Conservation (phyloP, 2,888 invertebrate genomes). For the Podotricha telesiphe region DNA sequence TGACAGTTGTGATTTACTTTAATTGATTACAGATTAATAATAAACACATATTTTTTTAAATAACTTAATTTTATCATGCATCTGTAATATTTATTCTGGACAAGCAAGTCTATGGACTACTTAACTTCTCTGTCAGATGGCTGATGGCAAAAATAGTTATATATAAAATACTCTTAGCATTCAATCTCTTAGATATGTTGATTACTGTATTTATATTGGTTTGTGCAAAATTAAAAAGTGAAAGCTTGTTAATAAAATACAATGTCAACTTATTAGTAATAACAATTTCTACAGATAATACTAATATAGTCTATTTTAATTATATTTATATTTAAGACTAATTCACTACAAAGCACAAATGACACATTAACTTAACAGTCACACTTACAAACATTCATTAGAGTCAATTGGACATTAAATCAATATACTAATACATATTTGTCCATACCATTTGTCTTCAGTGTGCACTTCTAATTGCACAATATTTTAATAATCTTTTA, state of each 20-base stretch:
- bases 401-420: neutral
- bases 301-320: conserved; percentile 1
- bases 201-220: conserved; percentile 2
- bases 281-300: conserved; percentile 3
- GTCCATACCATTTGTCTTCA: neutral
- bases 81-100: too few relatives aligned
- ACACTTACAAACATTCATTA: neutral
- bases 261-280: conserved; percentile 1
- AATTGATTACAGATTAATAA: too few relatives aligned
- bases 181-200: conserved; percentile 15
- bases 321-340: neutral
- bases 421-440: neutral
- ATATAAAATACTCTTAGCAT: conserved; percentile 8
- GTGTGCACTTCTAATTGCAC: neutral
- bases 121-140: neutral
- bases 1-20: neutral
- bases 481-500: neutral
- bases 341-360: neutral
- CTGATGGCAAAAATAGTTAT: conserved; percentile 13
- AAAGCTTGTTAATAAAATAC: neutral
- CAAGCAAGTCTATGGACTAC: too few relatives aligned
- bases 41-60: too few relatives aligned
- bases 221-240: conserved; percentile 21
- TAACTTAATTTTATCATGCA: too few relatives aligned
- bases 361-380: neutral